Conservation (phyloP, 2,113 vertebrate genomes). For the Myrmecobius fasciatus region DNA sequence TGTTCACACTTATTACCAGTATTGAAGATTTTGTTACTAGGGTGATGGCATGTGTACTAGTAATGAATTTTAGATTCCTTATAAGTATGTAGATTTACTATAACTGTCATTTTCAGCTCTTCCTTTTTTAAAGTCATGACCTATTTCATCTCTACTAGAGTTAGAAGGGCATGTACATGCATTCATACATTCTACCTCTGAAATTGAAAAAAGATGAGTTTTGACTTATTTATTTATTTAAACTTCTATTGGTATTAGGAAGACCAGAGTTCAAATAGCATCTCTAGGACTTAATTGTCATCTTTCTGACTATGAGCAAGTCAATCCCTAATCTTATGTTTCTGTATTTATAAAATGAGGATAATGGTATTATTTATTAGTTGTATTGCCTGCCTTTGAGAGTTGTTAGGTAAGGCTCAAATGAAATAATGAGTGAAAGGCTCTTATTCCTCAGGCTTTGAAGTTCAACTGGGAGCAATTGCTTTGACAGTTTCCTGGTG, state of each 20-base stretch:
- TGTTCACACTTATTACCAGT: neutral
- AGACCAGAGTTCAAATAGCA: neutral
- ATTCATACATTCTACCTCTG: neutral
- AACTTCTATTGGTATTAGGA: neutral
- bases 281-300: neutral
- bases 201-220: neutral
- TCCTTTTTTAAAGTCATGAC: neutral
- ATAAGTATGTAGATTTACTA: neutral
- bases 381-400: neutral
- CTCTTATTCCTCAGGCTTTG: neutral
- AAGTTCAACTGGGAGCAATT: neutral
- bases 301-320: neutral
- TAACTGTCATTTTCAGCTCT: neutral
- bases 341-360: neutral
- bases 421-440: neutral
- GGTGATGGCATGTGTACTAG: neutral
- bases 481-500: neutral
- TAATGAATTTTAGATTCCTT: neutral
- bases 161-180: neutral
- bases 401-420: neutral
- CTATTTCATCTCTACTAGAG: neutral
- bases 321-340: neutral
- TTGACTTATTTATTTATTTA: neutral
- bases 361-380: neutral
- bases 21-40: neutral